Evolutionary conservation across 2,113 vertebrate genomes (phyloP).

Genomic region (Orycteropus afer): DNA sequence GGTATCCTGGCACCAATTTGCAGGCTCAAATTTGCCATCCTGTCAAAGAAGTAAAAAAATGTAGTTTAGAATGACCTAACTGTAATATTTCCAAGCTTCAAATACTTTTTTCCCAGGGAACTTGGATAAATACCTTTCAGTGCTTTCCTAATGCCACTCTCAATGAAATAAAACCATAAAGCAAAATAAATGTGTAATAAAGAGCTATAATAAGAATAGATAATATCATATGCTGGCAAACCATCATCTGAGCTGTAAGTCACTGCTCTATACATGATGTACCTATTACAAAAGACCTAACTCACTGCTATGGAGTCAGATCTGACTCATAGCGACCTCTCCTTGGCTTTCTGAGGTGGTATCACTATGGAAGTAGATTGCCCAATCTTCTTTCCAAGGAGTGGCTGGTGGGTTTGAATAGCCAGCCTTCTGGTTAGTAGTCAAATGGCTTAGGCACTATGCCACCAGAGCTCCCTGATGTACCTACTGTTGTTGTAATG

Average conservation of each 20-base stretch:
- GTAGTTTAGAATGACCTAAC: background rate
- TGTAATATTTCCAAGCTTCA: background rate
- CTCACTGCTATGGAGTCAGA: too few relatives aligned
- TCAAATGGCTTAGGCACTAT: too few relatives aligned
- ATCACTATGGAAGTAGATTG: too few relatives aligned
- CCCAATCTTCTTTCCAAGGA: too few relatives aligned
- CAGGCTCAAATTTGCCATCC: background rate
- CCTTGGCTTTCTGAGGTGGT: too few relatives aligned
- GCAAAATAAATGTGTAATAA: conserved; percentile 16
- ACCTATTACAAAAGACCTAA: too few relatives aligned
- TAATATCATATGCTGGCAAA: background rate
- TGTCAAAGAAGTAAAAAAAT: background rate
- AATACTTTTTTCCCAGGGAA: background rate
- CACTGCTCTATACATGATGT: background rate
- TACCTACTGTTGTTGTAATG: too few relatives aligned
- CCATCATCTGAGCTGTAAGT: background rate
- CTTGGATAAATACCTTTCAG: background rate
- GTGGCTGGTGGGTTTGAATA: too few relatives aligned
- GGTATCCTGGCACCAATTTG: background rate
- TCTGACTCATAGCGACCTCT: too few relatives aligned
- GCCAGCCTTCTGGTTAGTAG: too few relatives aligned
- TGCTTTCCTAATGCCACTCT: background rate
- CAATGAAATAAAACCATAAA: background rate
- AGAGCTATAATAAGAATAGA: background rate
- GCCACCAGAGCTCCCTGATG: too few relatives aligned